These are phyloP conservation scores for Ephydatia muelleri DNA, from an alignment of 37 sponge, comb jelly and placozoan species.

Conservation along the genomic window DNA sequence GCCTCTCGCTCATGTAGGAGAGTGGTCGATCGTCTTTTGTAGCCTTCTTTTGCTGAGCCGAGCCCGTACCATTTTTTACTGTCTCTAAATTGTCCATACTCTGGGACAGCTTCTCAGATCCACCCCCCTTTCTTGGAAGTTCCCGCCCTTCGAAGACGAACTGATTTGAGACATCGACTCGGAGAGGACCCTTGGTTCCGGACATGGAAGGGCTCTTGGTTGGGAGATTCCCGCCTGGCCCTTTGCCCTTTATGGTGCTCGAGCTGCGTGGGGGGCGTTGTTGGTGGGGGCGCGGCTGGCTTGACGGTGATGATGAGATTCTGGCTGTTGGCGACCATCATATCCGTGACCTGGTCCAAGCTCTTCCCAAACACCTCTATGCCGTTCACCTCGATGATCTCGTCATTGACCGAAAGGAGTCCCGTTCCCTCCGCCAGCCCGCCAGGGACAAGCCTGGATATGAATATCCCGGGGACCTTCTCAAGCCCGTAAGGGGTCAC, in stretches of 20 bases:
- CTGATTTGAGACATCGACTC: too few species aligned
- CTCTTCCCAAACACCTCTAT: conserved; percentile 95
- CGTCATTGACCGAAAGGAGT: conserved; percentile 94
- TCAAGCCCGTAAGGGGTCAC: conserved; percentile 96
- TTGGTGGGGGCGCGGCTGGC: conserved; percentile 75
- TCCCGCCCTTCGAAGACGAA: too few species aligned
- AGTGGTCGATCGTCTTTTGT: too few species aligned
- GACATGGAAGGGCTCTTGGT: too few species aligned
- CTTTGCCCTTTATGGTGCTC: background rate
- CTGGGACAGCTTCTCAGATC: too few species aligned
- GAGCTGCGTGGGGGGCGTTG: conserved; percentile 58
- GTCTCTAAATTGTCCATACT: too few species aligned
- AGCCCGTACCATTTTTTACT: too few species aligned
- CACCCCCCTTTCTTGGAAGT: too few species aligned
- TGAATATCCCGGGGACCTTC: conserved; percentile 97
- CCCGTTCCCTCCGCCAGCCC: conserved; percentile 99
- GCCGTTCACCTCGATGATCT: conserved; percentile 96
- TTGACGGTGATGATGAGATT: conserved; percentile 98
- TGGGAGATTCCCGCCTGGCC: too few species aligned
- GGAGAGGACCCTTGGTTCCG: too few species aligned
- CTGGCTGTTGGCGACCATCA: conserved; percentile 99
- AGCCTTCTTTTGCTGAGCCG: too few species aligned
- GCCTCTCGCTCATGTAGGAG: too few species aligned
- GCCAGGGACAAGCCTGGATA: conserved; percentile 95
- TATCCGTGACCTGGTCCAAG: conserved; percentile 99